Evolutionary conservation across 2,797 vertebrate genomes (phyloP).

Genomic region (Centropyge bicolor): DNA sequence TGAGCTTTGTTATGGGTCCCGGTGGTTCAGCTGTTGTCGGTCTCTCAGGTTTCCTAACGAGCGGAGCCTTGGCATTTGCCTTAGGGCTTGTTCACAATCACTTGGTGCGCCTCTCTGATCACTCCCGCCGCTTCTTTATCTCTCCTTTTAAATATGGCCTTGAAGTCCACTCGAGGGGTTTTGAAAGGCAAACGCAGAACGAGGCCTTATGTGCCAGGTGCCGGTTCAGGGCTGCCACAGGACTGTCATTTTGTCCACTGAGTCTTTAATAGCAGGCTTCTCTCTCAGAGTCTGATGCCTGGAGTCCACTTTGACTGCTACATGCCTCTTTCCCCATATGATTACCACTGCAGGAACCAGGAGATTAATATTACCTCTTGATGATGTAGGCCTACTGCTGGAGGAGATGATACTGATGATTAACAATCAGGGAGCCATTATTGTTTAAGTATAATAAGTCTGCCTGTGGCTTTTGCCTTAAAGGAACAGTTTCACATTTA

Average conservation of each 20-base stretch:
- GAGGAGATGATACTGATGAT: conserved; percentile 13
- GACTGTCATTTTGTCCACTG: conserved; percentile 44
- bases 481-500: background rate
- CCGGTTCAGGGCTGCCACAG: conserved; percentile 12
- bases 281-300: conserved; percentile 38
- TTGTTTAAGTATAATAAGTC: background rate
- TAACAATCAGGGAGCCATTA: conserved; percentile 16
- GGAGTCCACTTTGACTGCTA: conserved; percentile 15
- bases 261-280: conserved; percentile 44
- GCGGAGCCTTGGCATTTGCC: conserved; percentile 80
- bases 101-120: conserved; percentile 84
- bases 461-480: background rate
- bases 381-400: conserved; percentile 1
- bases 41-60: conserved; percentile 81
- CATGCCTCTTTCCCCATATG: conserved; percentile 3
- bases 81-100: conserved; percentile 83
- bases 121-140: conserved; percentile 64
- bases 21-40: conserved; percentile 72
- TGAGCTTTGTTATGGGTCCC: conserved; percentile 79
- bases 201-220: conserved; percentile 36
- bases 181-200: conserved; percentile 79
- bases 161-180: conserved; percentile 73
- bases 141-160: conserved; percentile 73
- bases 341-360: conserved; percentile 12
- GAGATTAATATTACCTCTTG: conserved; percentile 15